These are phyloP conservation scores for Watsonalla cultraria DNA, from an alignment of 2,888 invertebrate species.

Conservation along the genomic window DNA sequence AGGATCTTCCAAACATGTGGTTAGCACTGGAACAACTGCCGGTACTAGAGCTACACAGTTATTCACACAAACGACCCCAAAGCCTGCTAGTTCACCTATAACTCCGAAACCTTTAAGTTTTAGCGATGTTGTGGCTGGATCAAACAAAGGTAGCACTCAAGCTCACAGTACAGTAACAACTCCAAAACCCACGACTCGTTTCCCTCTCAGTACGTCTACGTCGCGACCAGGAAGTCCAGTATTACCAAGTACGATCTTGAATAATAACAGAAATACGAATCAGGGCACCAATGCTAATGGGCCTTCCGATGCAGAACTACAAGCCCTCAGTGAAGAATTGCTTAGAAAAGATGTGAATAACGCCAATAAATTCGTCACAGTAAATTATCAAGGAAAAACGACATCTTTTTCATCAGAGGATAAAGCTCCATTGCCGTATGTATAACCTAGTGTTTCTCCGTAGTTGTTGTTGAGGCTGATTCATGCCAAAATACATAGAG, in stretches of 20 bases:
- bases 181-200: slow-evolving; percentile 28
- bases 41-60: slow-evolving; percentile 17
- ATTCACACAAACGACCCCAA: slow-evolving; percentile 22
- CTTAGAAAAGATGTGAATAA: slow-evolving; percentile 86
- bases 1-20: slow-evolving; percentile 31
- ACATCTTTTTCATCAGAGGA: slow-evolving; percentile 83
- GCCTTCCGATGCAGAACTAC: slow-evolving; percentile 80
- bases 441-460: slow-evolving; percentile 12
- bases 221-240: slow-evolving; percentile 37
- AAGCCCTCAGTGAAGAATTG: slow-evolving; percentile 84
- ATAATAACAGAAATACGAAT: slow-evolving; percentile 40
- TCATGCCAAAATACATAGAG: not conserved
- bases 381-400: slow-evolving; percentile 87
- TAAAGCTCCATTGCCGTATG: slow-evolving; percentile 88
- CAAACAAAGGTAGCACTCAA: slow-evolving; percentile 32
- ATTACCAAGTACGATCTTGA: slow-evolving; percentile 69
- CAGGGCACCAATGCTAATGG: slow-evolving; percentile 34
- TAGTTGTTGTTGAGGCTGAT: not conserved
- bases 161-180: slow-evolving; percentile 21
- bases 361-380: slow-evolving; percentile 82
- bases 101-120: slow-evolving; percentile 49
- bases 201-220: slow-evolving; percentile 19
- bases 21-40: slow-evolving; percentile 15
- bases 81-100: slow-evolving; percentile 19
- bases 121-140: slow-evolving; percentile 50